Evolutionary conservation across 2,113 vertebrate genomes (phyloP), one percentile per base, ranked within the genome.

Genomic region (Cyprinodon brontotheroides): DNA sequence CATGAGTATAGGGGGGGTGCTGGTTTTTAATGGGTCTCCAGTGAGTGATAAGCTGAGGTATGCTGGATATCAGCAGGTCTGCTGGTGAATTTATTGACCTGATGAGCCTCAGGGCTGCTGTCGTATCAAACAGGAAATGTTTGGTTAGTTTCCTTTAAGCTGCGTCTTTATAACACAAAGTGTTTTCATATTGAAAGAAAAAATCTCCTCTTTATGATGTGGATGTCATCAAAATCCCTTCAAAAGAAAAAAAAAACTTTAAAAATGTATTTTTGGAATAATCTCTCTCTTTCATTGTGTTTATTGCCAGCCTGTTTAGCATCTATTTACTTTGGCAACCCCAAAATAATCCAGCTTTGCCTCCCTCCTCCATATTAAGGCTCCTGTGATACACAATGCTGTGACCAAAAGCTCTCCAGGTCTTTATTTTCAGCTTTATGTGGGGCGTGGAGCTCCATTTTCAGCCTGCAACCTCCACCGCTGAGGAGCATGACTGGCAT

Each of bases 391-490:
- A 66, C 50, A 72, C 73, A 64, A 71, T 65, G 47, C 75, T 48
- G 59, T 64, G 66, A 86, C 76, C 77, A 17, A 74, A 68, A 72
- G 70, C 70, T 65, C 86, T 76, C 75, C 73, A 36, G 50, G 70
- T n/a, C 74, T 76, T 87, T 92, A 90, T 91, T 92, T 91, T 89
- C 53, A 83, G 71, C 77, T 88, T 88, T 90, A 87, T 85, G 86
- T 91, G 79, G 77, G 88, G 90, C 37, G 88, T 85, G 85, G 83
- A 86, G 82, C 50, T 89, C 74, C 72, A 87, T 72, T 91, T 84
- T 80, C 47, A 81, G 88, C 84, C 79, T 79, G 17, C 78, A 69
- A 79, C 83, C 86, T 69, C 10, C 6, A 84, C 79, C 90, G 57
- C 89, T 72, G 74, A 61, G 40, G 41, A 64, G 68, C 79, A 77